Base-by-base conservation (phyloP, 2,797 vertebrate species). In the Astyanax mexicanus region DNA sequence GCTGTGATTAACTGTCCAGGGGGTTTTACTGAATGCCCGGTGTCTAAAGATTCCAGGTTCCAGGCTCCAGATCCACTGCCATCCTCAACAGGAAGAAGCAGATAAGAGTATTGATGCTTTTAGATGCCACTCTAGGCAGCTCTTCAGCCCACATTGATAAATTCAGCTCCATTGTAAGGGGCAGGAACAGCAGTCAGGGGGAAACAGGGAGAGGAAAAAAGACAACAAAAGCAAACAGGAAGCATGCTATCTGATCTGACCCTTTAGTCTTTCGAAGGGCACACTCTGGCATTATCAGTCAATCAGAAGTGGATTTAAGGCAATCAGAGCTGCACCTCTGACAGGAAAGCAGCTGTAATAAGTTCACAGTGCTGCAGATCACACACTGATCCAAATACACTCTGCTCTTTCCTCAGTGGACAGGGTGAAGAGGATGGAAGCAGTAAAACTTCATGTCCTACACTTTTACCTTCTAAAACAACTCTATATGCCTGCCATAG, bases 311-410 rank as follows among this genome's bases (percentile, higher is more conserved):
- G 78, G 81, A 86, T 88, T 77, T 84, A 42, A 82, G 72, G 55
- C 74, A 82, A 78, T 78, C 69, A 72, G 74, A 84, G 69, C 80
- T 75, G 74, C 81, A 42, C 74, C 78, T 79, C 83, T 83, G 19
- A 75, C 72, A 78, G 80, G 80, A 86, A 87, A 86, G 74, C 47
- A 44, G 60, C 75, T 81, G 74, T 81, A 62, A 88, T 80, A 81
- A 79, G 72, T 80, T 86, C 44, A 51, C 75, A 70, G 82, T 27
- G 71, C 47, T 11, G 35, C 73, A 61, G 71, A 87, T 74, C 76
- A 81, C 7, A 51, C 21, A 67, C 40, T 70, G 44, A 68, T 40
- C 52, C 51, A 17, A 49, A 15, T 44, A 32, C 7, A 38, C 27
- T 61, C 44, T 75, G 69, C 29, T 32, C 29, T 29, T 32, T 5